Conservation (phyloP, 1,140 invertebrate genomes). For the Drosophila navojoa region DNA sequence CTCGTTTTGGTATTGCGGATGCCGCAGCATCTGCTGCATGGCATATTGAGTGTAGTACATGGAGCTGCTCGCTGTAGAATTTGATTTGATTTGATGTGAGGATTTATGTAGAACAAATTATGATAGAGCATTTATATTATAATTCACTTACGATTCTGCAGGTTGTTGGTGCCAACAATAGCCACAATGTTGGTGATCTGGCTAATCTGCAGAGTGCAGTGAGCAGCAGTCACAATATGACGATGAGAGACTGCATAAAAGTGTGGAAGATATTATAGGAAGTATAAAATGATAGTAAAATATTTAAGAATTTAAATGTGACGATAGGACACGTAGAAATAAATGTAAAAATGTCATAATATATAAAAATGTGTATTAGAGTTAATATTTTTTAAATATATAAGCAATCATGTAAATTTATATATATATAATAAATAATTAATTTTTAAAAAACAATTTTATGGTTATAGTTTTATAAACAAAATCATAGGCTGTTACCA, state of each 20-base stretch:
- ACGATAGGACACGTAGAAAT: no score
- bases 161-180: constrained; percentile 60
- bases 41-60: constrained; percentile 57
- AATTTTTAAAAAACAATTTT: no score
- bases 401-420: no score
- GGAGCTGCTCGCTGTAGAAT: constrained; percentile 48
- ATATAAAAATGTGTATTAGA: no score
- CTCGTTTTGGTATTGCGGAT: constrained; percentile 47
- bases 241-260: constrained; percentile 58
- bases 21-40: constrained; percentile 52
- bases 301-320: no score
- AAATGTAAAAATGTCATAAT: no score
- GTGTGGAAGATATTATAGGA: background rate
- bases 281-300: no score
- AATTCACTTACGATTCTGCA: constrained; percentile 54
- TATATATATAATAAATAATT: no score
- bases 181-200: constrained; percentile 52
- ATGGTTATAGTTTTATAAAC: no score
- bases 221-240: constrained; percentile 67
- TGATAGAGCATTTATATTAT: no score
- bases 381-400: no score
- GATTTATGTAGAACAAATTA: background rate
- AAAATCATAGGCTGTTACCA: no score
- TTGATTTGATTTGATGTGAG: background rate
- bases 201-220: constrained; percentile 44